phyloP scores from a whole-genome alignment of 2,113 vertebrate genomes.

The Zeus faber region DNA sequence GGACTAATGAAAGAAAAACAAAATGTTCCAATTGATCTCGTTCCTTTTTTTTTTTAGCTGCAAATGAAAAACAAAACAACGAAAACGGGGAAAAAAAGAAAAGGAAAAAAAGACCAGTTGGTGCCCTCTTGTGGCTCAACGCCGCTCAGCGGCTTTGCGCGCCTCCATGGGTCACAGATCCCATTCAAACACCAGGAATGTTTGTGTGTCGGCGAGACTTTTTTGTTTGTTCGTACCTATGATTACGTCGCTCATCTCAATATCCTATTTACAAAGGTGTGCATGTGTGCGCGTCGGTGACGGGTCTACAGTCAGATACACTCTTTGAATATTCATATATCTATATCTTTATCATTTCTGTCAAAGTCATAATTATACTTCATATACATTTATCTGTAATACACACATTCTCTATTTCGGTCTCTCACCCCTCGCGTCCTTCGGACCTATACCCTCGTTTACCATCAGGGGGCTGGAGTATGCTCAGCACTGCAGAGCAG shows the following conservation, averaged over 20 bases:
- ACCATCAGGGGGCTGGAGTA: conserved; percentile 76
- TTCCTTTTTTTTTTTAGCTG: conserved; percentile 75
- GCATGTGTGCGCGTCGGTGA: conserved; percentile 50
- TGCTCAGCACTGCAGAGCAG: conserved; percentile 88
- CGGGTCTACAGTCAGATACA: conserved; percentile 67
- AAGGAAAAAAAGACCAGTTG: conserved; percentile 71
- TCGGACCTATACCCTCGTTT: conserved; percentile 82
- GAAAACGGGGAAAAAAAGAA: no score
- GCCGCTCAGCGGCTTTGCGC: conserved; percentile 83
- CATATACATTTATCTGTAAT: conserved; percentile 83
- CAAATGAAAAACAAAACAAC: conserved; percentile 75
- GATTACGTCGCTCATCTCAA: conserved; percentile 85
- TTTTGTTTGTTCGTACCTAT: conserved; percentile 38
- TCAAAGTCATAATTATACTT: conserved; percentile 72
- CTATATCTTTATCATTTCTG: conserved; percentile 72
- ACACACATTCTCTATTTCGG: conserved; percentile 92
- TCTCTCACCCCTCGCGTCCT: conserved; percentile 84
- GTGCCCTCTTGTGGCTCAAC: conserved; percentile 79
- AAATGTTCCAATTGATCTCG: conserved; percentile 69
- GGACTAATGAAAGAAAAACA: conserved; percentile 19
- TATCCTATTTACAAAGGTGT: conserved; percentile 74
- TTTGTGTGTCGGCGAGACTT: conserved; percentile 66
- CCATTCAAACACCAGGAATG: conserved; percentile 80
- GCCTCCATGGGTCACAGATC: conserved; percentile 74
- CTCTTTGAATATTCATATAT: conserved; percentile 68